phyloP scores from a whole-genome alignment of 2,888 invertebrate genomes.

The Agrotis exclamationis region DNA sequence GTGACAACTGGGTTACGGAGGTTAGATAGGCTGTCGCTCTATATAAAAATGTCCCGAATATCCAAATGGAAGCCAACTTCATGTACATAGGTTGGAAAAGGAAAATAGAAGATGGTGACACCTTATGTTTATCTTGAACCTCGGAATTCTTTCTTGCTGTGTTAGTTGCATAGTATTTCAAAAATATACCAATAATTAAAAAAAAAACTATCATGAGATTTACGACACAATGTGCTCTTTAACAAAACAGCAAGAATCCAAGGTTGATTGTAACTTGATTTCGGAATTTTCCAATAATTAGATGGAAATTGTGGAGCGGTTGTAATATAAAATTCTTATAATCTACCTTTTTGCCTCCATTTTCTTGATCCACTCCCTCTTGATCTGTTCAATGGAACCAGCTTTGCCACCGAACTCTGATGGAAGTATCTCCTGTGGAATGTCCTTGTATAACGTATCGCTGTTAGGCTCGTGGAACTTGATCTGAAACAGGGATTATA shows the following conservation, averaged over 20 bases:
- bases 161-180: not conserved
- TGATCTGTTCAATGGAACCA: slow-evolving; percentile 91
- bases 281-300: not conserved
- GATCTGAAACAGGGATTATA: slow-evolving; percentile 83
- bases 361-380: slow-evolving; percentile 91
- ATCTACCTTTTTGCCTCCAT: slow-evolving; percentile 91
- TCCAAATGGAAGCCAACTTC: no score
- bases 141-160: no score
- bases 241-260: not conserved
- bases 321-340: not conserved
- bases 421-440: slow-evolving; percentile 92
- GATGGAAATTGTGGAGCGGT: not conserved
- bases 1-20: no score
- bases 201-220: not conserved
- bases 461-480: slow-evolving; percentile 94
- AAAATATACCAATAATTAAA: not conserved
- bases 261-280: slow-evolving; percentile 5
- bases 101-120: no score
- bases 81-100: no score
- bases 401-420: slow-evolving; percentile 93
- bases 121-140: no score
- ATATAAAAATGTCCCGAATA: no score
- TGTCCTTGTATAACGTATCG: slow-evolving; percentile 91
- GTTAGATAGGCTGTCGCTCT: no score
- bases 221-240: no score